A percentile compares a stretch with the other conserved stretches of the same genome.
phyloP scores from a whole-genome alignment of 2,113 vertebrate genomes.

The Gila orcuttii region DNA sequence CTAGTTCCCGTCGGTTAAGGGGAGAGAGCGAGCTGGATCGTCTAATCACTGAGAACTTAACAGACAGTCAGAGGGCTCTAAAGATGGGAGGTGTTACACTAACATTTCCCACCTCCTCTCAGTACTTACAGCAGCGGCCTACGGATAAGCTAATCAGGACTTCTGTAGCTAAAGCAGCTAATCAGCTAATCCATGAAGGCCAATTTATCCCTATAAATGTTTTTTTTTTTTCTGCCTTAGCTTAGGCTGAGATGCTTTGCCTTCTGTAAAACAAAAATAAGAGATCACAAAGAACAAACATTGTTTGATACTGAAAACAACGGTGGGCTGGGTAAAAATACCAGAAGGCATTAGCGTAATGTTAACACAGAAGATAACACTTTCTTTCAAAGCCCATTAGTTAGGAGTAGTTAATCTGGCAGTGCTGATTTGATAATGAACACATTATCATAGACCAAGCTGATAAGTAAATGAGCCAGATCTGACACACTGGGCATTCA shows the following conservation, averaged over 20 bases:
- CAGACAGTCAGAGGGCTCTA: conserved; percentile 48
- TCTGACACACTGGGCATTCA: conserved; percentile 33
- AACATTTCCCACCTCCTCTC: conserved; percentile 23
- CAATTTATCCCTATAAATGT: background rate
- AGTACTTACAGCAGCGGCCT: background rate
- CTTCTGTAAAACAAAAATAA: background rate
- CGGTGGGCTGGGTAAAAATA: background rate
- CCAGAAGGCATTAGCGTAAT: conserved; percentile 22
- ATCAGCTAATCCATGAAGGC: background rate
- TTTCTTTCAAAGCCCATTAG: conserved; percentile 35
- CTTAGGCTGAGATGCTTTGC: background rate
- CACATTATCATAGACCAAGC: conserved; percentile 25
- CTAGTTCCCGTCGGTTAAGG: conserved; percentile 72
- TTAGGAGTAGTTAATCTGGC: conserved; percentile 32
- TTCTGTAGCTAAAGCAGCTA: background rate
- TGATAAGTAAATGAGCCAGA: conserved; percentile 36
- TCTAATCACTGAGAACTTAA: conserved; percentile 66
- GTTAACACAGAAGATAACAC: background rate
- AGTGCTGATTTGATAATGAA: conserved; percentile 39
- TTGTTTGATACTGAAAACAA: background rate
- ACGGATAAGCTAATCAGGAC: background rate
- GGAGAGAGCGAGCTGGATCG: conserved; percentile 62
- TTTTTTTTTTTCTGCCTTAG: background rate
- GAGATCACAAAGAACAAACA: background rate
- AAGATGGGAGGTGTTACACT: conserved; percentile 25